Evolutionary conservation across 1,140 invertebrate species (phyloP), one percentile per base, ranked within the genome.

Genomic region (Drosophila orena): DNA sequence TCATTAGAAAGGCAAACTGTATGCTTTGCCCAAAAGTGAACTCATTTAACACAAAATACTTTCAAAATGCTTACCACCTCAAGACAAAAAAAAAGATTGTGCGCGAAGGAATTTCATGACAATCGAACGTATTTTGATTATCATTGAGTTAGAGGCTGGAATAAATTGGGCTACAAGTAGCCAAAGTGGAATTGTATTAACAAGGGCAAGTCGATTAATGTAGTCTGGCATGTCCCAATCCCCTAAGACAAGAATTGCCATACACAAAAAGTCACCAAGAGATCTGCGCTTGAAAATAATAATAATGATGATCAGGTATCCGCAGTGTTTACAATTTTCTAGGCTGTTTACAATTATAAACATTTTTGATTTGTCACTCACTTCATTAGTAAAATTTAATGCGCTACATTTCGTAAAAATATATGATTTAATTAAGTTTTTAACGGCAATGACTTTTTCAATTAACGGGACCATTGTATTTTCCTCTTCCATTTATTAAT

Each of bases 101-200:
- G 27, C 52, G 34, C 52, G 14, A 53, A 34, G 38, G 37, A 69
- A 75, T 65, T 75, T 57, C 49, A 74, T 50, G 46, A 24, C 69
- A 55, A 43, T 74, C 69, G 43, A 55, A 57, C 44, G 46, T 12
- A 57, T 57, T 76, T 57, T 68, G 47, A 50, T 71, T 66, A 58
- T 75, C 37, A 75, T 60, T 66, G 44, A 30, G 59, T 27, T 58
- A 40, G 57, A 53, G 60, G 61, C 54, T 75, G 60, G 60, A 76
- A 57, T 66, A 75, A 76, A 76, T 75, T 66, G 54, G 47, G 68
- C 44, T 57, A 76, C 71, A 68, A 76, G 72, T 76, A 76, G 47
- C 30, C 71, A 59, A 76, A 68, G 49, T 59, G 40, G 27, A 76
- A 54, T 66, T 65, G 53, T 68, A 75, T 68, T 43, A 61, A 43